Percentiles rank a stretch among this genome's conserved stretches.
These are phyloP conservation scores for Drosophila equinoxialis DNA, from an alignment of 1,140 invertebrate genomes.

Conservation along the genomic window DNA sequence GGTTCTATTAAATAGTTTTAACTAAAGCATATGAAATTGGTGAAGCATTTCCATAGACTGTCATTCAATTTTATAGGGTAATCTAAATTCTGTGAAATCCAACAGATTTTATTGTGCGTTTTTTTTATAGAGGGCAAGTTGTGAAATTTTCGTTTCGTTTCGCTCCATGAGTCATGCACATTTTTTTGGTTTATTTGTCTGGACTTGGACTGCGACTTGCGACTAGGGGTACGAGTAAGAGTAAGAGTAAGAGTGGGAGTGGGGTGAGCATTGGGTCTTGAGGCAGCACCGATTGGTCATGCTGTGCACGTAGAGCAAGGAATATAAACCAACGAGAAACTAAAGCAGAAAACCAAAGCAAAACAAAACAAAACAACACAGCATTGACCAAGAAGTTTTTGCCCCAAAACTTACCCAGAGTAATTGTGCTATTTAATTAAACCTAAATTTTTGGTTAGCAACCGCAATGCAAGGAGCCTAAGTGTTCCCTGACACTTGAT, in stretches of 20 bases:
- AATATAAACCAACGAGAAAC: conserved; percentile 66
- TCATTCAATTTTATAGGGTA: not conserved
- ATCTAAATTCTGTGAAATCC: not conserved
- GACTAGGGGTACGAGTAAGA: not conserved
- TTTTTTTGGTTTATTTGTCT: conserved; percentile 65
- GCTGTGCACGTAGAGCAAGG: conserved; percentile 56
- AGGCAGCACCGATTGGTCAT: conserved; percentile 40
- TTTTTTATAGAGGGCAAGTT: conserved; percentile 51
- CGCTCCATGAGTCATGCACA: conserved; percentile 46
- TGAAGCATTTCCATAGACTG: not conserved
- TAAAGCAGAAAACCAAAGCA: conserved; percentile 46
- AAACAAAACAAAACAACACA: conserved; percentile 15
- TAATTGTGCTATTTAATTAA: conserved; percentile 63
- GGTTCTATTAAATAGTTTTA: too few relatives aligned
- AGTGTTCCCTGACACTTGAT: conserved; percentile 12
- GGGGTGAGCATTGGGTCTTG: not conserved
- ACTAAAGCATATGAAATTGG: not conserved
- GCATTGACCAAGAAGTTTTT: conserved; percentile 41
- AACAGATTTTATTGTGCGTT: conserved; percentile 20
- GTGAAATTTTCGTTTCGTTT: conserved; percentile 59
- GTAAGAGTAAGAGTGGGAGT: not conserved
- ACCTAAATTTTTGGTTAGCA: conserved; percentile 46
- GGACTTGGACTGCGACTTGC: conserved; percentile 5
- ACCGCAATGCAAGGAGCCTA: not conserved
- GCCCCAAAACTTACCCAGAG: conserved; percentile 35